These are phyloP conservation scores for Progne subis DNA, from an alignment of 2,113 vertebrate genomes.

Conservation along the genomic window DNA sequence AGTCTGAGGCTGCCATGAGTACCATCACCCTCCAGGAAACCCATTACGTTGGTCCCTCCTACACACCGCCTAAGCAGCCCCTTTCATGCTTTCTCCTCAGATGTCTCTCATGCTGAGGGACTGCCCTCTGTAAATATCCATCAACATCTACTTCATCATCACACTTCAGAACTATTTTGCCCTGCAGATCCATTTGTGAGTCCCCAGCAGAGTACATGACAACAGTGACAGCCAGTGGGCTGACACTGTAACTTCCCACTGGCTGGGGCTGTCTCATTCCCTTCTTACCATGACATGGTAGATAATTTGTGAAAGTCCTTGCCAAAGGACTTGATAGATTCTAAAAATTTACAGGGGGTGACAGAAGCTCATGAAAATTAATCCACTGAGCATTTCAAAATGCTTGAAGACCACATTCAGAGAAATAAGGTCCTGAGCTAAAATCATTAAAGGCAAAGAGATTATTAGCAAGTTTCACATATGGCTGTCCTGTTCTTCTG, in stretches of 20 bases:
- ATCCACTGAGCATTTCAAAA: background rate
- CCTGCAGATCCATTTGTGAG: background rate
- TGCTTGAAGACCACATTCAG: background rate
- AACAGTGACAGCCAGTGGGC: background rate
- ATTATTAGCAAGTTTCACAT: background rate
- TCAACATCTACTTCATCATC: background rate
- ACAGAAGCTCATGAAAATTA: background rate
- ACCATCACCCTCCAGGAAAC: background rate
- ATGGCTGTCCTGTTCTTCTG: background rate
- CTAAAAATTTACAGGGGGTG: background rate
- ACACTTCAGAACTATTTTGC: background rate
- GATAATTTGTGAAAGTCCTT: background rate
- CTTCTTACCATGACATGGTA: background rate
- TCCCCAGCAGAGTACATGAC: background rate
- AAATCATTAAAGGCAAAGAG: background rate
- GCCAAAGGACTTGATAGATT: background rate
- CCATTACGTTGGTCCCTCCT: background rate
- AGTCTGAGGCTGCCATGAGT: background rate
- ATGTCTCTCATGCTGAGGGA: background rate
- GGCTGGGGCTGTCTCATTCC: background rate
- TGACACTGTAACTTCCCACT: background rate
- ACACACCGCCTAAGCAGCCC: accelerated
- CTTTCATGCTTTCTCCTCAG: background rate
- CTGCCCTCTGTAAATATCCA: background rate
- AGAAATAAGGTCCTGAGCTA: background rate